phyloP scores from a whole-genome alignment of 2,888 invertebrate species.

The Leptopterna dolabrata region DNA sequence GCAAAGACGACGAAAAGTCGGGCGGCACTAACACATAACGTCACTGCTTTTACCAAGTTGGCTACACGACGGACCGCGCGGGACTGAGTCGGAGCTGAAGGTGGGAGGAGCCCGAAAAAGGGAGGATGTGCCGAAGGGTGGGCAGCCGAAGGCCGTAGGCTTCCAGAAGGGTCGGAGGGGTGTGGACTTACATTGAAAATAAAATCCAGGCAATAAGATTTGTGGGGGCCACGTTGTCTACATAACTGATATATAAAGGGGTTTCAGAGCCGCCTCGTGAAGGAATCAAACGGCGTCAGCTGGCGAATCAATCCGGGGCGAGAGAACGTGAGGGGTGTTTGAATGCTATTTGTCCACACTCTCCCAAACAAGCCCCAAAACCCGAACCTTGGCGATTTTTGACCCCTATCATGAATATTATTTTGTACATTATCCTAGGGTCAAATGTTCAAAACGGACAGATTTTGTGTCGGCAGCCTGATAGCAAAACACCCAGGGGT shows the following conservation, averaged over 20 bases:
- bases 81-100: constrained; percentile 32
- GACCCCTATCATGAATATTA: too few relatives aligned
- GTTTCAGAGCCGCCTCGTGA: background rate
- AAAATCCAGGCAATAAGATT: background rate
- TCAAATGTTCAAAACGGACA: too few relatives aligned
- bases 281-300: background rate
- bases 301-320: background rate
- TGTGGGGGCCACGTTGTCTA: constrained; percentile 1
- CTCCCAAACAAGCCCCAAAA: too few relatives aligned
- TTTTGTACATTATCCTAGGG: too few relatives aligned
- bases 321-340: too few relatives aligned
- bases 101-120: constrained; percentile 35
- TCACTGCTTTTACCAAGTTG: constrained; percentile 25
- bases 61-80: constrained; percentile 37
- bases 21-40: constrained; percentile 43
- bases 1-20: background rate
- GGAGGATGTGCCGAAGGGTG: background rate
- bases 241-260: background rate
- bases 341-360: too few relatives aligned
- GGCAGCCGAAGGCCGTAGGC: background rate
- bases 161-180: background rate
- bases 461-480: too few relatives aligned
- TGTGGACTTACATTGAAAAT: constrained; percentile 8
- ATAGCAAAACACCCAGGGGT: too few relatives aligned
- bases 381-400: too few relatives aligned